Conservation (phyloP, 2,113 vertebrate genomes). For the Heterotis niloticus region DNA sequence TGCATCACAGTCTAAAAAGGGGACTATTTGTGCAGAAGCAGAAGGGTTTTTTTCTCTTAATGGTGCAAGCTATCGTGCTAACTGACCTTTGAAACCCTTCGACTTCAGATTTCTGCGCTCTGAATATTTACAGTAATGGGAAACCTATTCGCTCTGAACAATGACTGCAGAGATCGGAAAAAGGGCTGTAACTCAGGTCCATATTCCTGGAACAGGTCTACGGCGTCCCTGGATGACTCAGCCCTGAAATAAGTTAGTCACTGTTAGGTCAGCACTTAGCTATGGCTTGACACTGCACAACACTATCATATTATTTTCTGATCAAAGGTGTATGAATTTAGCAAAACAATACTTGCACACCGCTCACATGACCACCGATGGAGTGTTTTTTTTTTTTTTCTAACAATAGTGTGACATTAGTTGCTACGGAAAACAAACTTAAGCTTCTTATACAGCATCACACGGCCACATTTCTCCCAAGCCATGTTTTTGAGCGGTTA, state of each 20-base stretch:
- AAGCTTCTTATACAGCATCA: too few species aligned
- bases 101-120: background rate
- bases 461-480: too few species aligned
- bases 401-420: too few species aligned
- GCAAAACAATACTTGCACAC: too few species aligned
- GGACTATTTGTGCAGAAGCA: background rate
- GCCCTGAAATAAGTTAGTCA: conserved; percentile 8
- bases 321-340: too few species aligned
- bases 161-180: background rate
- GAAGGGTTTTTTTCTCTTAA: background rate
- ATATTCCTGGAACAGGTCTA: background rate
- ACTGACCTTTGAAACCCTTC: background rate
- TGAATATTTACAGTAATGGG: background rate
- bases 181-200: background rate
- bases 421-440: too few species aligned
- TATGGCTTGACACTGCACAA: background rate
- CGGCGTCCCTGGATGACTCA: background rate
- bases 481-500: background rate
- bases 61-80: background rate
- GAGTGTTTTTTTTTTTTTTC: too few species aligned
- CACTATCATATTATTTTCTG: too few species aligned
- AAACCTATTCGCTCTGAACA: background rate
- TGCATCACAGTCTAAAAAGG: background rate
- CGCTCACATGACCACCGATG: too few species aligned
- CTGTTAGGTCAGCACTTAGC: background rate